Evolutionary conservation across 2,888 invertebrate species (phyloP).

Genomic region (Eudemis profundana): DNA sequence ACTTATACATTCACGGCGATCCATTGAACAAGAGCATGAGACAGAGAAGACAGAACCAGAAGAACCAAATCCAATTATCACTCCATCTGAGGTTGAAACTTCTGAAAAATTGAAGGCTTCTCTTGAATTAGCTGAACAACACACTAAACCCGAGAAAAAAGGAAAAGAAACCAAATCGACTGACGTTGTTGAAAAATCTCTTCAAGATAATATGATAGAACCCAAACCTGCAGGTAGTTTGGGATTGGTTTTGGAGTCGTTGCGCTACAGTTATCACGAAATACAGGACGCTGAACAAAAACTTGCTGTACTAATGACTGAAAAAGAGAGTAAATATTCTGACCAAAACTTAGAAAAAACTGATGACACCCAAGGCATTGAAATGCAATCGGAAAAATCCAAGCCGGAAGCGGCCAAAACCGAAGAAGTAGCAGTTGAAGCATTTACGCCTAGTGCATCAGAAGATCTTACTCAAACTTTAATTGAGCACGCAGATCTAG

Average conservation of each 20-base stretch:
- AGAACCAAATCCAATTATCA: slow-evolving; percentile 9
- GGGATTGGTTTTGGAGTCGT: slow-evolving; percentile 41
- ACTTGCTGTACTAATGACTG: slow-evolving; percentile 41
- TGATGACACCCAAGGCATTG: not conserved
- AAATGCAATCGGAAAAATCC: slow-evolving; percentile 3
- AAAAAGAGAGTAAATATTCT: slow-evolving; percentile 12
- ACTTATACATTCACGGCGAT: not conserved
- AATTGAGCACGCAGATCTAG: slow-evolving; percentile 46
- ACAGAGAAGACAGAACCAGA: not conserved
- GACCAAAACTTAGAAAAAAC: not conserved
- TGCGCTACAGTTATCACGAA: slow-evolving; percentile 59
- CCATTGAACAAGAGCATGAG: not conserved
- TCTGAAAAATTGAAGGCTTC: not conserved
- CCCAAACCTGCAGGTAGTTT: slow-evolving; percentile 34
- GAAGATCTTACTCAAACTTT: slow-evolving; percentile 43
- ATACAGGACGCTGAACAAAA: slow-evolving; percentile 58
- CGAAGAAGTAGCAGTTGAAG: slow-evolving; percentile 16
- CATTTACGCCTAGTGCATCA: slow-evolving; percentile 14
- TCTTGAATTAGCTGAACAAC: not conserved
- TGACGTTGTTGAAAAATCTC: slow-evolving; percentile 1
- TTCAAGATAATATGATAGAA: slow-evolving; percentile 5
- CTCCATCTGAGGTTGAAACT: not conserved
- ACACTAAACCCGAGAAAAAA: not conserved
- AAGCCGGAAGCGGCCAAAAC: slow-evolving; percentile 24
- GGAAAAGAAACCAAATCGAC: not conserved